Base-by-base conservation (phyloP, 2,888 invertebrate species). In the Metallyticus violacea region DNA sequence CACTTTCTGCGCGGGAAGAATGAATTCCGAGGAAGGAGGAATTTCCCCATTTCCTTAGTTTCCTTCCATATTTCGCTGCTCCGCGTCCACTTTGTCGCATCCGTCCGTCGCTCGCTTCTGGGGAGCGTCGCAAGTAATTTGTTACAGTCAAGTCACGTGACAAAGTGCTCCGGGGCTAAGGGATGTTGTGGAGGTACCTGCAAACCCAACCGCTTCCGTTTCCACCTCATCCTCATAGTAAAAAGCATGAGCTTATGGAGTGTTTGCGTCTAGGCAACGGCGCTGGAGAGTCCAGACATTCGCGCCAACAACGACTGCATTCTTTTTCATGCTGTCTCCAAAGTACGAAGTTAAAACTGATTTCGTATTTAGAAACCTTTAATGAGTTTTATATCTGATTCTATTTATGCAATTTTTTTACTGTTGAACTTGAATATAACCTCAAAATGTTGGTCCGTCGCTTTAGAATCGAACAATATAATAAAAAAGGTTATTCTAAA, bases 41-140 rank as follows among this genome's bases (percentile, higher is more conserved):
- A 76, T 26, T 40, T 26, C 22, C 25, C 76, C 82, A 82, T 82
- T 82, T 82, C 82, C 81, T 26, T 80, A 27, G 28, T 29, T 30
- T 27, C 15, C 82, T 62, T 76, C 82, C 82, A 82, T 82, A 82
- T 82, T 82, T 76, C 82, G 26, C 22, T 76, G 76, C 62, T 76
- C 40, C 40, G 9, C 82, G 82, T 82, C 82, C 82, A 82, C 82
- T 82, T 82, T 76, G 82, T 82, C 82, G 82, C 81, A 28, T 28
- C 28, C 80, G 80, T 22, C 80, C 28, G 82, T 82, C 82, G 82
- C 81, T 62, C 22, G 40, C 15, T 62, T 62, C 81, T 30, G 25
- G 30, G 30, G 40, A 81, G 81, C 28, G 81, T 81, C 81, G 26
- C 76, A 82, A 82, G 82, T 25, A 82, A 82, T 82, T 82, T 82